Conservation (phyloP, 2,888 invertebrate species). For the Diplazon laetatorius region DNA sequence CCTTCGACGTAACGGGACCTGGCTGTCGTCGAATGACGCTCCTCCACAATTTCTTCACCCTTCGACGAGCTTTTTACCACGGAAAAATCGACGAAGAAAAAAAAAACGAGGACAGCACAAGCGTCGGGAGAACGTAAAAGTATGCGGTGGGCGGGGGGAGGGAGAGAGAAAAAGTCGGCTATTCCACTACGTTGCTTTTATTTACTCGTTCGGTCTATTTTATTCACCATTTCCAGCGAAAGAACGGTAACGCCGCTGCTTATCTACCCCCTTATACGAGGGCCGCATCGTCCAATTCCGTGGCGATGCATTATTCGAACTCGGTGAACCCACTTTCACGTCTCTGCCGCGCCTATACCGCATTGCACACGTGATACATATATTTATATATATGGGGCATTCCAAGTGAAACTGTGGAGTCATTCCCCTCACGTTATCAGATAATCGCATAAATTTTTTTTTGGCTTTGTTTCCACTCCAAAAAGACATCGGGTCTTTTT, state of each 20-base stretch:
- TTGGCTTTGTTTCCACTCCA: too few species aligned
- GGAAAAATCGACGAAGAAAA: too few species aligned
- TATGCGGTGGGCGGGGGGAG: neutral
- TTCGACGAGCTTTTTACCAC: neutral
- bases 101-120: neutral
- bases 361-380: conserved; percentile 50
- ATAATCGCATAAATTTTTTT: too few species aligned
- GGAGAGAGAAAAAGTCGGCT: neutral
- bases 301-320: conserved; percentile 55
- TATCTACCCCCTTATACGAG: conserved; percentile 50
- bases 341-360: conserved; percentile 50
- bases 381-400: too few species aligned
- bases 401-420: too few species aligned
- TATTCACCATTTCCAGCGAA: conserved; percentile 22
- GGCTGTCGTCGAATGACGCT: conserved; percentile 28
- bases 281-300: conserved; percentile 54
- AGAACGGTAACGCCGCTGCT: conserved; percentile 43
- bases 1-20: conserved; percentile 40
- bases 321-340: conserved; percentile 30
- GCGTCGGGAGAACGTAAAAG: neutral
- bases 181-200: conserved; percentile 24
- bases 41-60: neutral
- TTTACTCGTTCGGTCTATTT: conserved; percentile 35
- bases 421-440: too few species aligned
- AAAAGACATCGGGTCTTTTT: too few species aligned